A percentile compares a stretch with the other conserved stretches of the same genome.
Conservation (phyloP, 2,113 vertebrate species). For the Microtus pennsylvanicus region DNA sequence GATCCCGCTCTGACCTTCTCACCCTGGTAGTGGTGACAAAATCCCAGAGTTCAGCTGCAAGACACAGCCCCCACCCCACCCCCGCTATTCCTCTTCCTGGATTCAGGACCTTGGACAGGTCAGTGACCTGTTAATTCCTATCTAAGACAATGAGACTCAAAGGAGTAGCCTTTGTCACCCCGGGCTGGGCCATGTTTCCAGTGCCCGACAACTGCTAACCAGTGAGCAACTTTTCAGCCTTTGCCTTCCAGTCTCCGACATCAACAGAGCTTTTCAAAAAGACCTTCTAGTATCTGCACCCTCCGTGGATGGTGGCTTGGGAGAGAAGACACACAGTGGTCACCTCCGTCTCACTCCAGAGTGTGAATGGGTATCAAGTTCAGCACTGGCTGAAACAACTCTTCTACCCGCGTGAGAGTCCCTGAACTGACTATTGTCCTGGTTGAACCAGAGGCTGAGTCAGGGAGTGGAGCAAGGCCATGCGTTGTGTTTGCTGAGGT, state of each 20-base stretch:
- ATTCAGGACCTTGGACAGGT: background rate
- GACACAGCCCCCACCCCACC: background rate
- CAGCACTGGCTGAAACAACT: background rate
- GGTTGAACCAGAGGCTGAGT: background rate
- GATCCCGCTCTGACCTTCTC: too few species aligned
- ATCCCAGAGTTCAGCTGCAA: background rate
- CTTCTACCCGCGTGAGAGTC: background rate
- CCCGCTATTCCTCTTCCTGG: background rate
- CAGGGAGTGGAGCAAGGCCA: background rate
- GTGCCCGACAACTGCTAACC: background rate
- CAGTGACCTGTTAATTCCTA: background rate
- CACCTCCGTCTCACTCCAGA: background rate
- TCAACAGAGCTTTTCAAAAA: background rate
- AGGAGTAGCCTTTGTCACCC: background rate
- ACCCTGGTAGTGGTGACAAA: background rate
- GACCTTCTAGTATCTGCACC: background rate
- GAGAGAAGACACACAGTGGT: background rate
- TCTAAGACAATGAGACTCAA: background rate
- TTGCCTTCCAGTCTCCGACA: background rate
- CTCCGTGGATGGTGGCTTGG: background rate
- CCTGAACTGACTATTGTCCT: background rate
- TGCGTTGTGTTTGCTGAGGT: accelerated
- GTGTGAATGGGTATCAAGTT: background rate
- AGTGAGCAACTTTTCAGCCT: background rate
- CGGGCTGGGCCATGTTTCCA: background rate